These are phyloP conservation scores for Tetraodon nigroviridis DNA, from an alignment of 2,113 vertebrate genomes.

Conservation along the genomic window DNA sequence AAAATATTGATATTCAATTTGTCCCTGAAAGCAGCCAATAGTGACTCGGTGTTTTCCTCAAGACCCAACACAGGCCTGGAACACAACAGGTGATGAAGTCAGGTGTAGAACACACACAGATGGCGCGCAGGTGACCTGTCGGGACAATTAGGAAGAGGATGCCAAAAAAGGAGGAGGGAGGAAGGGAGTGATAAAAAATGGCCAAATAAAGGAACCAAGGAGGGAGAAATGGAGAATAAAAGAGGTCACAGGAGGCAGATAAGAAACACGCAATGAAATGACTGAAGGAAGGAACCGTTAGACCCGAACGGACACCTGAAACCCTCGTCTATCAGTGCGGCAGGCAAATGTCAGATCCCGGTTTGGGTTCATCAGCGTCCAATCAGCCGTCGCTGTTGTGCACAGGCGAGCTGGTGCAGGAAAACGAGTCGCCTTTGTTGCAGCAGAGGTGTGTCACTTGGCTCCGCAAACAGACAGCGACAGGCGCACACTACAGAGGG, in stretches of 20 bases:
- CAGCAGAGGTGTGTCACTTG: slow-evolving; percentile 51
- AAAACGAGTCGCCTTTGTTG: slow-evolving; percentile 48
- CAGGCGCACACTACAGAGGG: slow-evolving; percentile 2
- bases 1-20: slow-evolving; percentile 5
- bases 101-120: slow-evolving; percentile 5
- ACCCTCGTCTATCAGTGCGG: slow-evolving; percentile 28
- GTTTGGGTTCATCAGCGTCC: slow-evolving; percentile 60
- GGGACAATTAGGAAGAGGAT: slow-evolving; percentile 6
- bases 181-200: slow-evolving; percentile 16
- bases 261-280: slow-evolving; percentile 70
- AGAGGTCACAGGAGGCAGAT: slow-evolving; percentile 66
- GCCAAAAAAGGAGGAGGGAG: neutral
- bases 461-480: slow-evolving; percentile 36
- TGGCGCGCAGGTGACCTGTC: slow-evolving; percentile 9
- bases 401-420: slow-evolving; percentile 45
- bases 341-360: slow-evolving; percentile 58
- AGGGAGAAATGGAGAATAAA: slow-evolving; percentile 56
- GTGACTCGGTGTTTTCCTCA: slow-evolving; percentile 14
- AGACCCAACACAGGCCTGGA: slow-evolving; percentile 26
- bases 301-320: slow-evolving; percentile 64
- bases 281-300: slow-evolving; percentile 64
- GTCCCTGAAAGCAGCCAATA: slow-evolving; percentile 15
- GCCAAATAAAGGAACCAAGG: slow-evolving; percentile 37
- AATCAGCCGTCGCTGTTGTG: slow-evolving; percentile 41
- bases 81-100: slow-evolving; percentile 47